These are phyloP conservation scores for Drosophila fuyamai DNA, from an alignment of 1,140 invertebrate species.

Conservation along the genomic window DNA sequence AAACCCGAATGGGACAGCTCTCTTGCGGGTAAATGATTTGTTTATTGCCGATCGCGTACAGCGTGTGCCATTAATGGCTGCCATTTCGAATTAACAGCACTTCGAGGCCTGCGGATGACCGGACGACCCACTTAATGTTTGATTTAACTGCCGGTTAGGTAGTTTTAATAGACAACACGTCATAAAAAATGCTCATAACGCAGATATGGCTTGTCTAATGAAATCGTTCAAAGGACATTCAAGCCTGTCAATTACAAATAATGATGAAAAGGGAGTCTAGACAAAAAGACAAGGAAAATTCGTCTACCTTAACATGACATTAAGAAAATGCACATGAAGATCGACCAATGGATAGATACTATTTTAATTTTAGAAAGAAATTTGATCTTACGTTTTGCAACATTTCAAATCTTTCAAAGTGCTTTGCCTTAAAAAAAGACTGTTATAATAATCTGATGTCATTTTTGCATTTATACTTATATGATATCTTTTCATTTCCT, in stretches of 20 bases:
- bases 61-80: constrained; percentile 73
- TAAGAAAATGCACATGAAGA: too few species aligned
- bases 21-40: constrained; percentile 69
- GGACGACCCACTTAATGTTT: constrained; percentile 61
- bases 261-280: too few species aligned
- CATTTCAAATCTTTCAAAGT: too few species aligned
- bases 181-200: constrained; percentile 41
- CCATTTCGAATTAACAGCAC: constrained; percentile 64
- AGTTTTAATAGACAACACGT: constrained; percentile 36
- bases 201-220: constrained; percentile 19
- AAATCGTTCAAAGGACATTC: neutral
- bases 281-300: too few species aligned
- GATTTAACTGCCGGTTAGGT: constrained; percentile 37
- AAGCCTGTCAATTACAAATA: too few species aligned
- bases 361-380: too few species aligned
- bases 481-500: constrained; percentile 3
- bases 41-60: constrained; percentile 64
- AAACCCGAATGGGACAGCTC: constrained; percentile 48
- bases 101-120: constrained; percentile 45
- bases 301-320: too few species aligned
- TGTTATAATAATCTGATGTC: constrained; percentile 1
- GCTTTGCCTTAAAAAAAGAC: too few species aligned
- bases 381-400: too few species aligned
- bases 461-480: constrained; percentile 5
- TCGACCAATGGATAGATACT: too few species aligned